A percentile compares a stretch with the other conserved stretches of the same genome.
Conservation (phyloP, 2,797 vertebrate genomes). For the Pempheris klunzingeri region DNA sequence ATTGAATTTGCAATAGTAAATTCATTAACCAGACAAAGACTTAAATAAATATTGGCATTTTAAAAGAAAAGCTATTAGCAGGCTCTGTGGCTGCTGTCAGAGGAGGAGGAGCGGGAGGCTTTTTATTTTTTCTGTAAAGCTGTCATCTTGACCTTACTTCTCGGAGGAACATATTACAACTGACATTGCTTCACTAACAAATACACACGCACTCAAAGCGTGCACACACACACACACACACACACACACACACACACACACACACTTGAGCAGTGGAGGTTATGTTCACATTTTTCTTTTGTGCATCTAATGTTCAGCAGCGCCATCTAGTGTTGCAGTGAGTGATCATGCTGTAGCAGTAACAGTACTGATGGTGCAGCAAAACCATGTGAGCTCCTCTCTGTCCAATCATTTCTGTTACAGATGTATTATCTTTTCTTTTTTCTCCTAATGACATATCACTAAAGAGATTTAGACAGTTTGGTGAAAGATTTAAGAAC, state of each 20-base stretch:
- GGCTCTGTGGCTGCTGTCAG: slow-evolving; percentile 17
- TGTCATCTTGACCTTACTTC: slow-evolving; percentile 68
- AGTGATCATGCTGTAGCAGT: neutral
- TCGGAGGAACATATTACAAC: slow-evolving; percentile 61
- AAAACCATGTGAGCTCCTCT: slow-evolving; percentile 21
- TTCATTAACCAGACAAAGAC: slow-evolving; percentile 40
- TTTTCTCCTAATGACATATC: neutral
- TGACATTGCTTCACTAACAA: slow-evolving; percentile 55
- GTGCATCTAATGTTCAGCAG: slow-evolving; percentile 13
- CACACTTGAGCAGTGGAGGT: neutral
- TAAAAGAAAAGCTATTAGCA: slow-evolving; percentile 49
- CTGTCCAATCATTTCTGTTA: neutral
- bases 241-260: neutral
- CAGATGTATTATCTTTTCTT: neutral
- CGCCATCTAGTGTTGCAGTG: slow-evolving; percentile 50
- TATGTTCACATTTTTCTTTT: neutral
- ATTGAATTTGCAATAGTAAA: slow-evolving; percentile 39
- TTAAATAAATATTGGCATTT: slow-evolving; percentile 49
- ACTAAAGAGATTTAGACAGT: neutral
- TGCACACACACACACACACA: neutral
- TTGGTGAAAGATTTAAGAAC: neutral
- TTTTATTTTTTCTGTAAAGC: slow-evolving; percentile 34
- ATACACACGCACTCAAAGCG: slow-evolving; percentile 21
- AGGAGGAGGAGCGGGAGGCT: neutral
- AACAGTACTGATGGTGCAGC: slow-evolving; percentile 17